Conservation (phyloP, 2,888 invertebrate genomes). For the Pyralis farinalis region DNA sequence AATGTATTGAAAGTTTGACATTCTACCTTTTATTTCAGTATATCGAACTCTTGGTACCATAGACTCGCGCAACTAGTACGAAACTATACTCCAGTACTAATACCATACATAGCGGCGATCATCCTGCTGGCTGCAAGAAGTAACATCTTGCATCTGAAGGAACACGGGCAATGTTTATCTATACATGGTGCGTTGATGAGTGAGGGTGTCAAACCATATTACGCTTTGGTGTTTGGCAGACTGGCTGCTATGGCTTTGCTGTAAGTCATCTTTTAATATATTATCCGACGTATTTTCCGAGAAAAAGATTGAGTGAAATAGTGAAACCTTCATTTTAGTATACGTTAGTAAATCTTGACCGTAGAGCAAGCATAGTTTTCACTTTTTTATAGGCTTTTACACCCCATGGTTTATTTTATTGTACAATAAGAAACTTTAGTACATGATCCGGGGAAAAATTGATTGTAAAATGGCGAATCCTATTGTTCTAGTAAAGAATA, state of each 20-base stretch:
- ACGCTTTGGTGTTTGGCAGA: conserved; percentile 72
- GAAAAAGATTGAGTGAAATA: too few relatives aligned
- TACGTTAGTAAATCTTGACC: too few relatives aligned
- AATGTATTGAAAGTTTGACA: too few relatives aligned
- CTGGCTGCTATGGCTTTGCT: conserved; percentile 58
- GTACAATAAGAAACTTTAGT: too few relatives aligned
- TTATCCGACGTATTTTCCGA: too few relatives aligned
- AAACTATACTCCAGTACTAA: conserved; percentile 83
- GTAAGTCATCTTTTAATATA: conserved; percentile 63
- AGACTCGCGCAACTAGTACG: conserved; percentile 84
- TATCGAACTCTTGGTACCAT: conserved; percentile 79
- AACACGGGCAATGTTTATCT: conserved; percentile 54
- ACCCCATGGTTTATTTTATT: too few relatives aligned
- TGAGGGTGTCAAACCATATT: conserved; percentile 80
- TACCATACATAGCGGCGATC: conserved; percentile 85
- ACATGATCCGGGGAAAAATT: too few relatives aligned
- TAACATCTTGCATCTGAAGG: conserved; percentile 36
- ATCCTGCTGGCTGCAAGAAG: conserved; percentile 80
- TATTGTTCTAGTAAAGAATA: too few relatives aligned
- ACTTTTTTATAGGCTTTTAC: too few relatives aligned
- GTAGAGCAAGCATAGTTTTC: too few relatives aligned
- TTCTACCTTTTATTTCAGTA: conserved; percentile 62
- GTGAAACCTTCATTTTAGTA: too few relatives aligned
- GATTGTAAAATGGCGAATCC: too few relatives aligned
- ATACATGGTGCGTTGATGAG: conserved; percentile 80